Evolutionary conservation across 2,113 vertebrate genomes (phyloP), one percentile per base, ranked within the genome.

Genomic region (Phalacrocorax carbo): DNA sequence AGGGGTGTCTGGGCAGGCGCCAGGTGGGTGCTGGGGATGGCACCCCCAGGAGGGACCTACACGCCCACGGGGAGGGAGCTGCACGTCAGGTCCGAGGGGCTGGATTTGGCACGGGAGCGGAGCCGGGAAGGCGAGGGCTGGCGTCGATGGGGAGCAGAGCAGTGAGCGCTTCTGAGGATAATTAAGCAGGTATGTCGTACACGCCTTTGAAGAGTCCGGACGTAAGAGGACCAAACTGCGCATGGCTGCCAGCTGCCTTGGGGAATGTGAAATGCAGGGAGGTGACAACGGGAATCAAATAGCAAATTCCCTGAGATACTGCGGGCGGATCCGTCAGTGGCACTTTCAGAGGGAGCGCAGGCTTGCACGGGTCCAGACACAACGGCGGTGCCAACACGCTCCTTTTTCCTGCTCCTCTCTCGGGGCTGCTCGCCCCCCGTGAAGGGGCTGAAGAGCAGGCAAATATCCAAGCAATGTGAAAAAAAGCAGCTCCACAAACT

Each of bases 381-480:
- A 38, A n/a, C 19, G 3, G 29, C 23, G 61, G 15, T 34, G 27
- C 32, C 2, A 0, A 36, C 32, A 29, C 0, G 1, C 34, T 46
- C 55, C 38, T 54, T 46, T 38, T 34, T 55, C 57, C 27, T 36
- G 57, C 57, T 62, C 25, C 38, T 13, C 79, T 38, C 26, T 26
- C 7, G 10, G n/a, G 22, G 58, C n/a, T 5, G 15, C 30, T 42
- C 7, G 6, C 3, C 26, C 19, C 23, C 25, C 48, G 25, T 1
- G 0, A 42, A 38, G 23, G 9, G 26, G 42, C 42, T 54, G 55
- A 20, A 61, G 23, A 55, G 64, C 29, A 48, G 48, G n/a, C 16
- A 71, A 42, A 49, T 0, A 58, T 18, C 60, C 52, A 61, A 38
- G 60, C 32, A 40, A 19, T 0, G 1, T 1, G 3, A 21, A 22